Evolutionary conservation across 1,140 invertebrate genomes (phyloP).

Genomic region (Saccostrea cuccullata): DNA sequence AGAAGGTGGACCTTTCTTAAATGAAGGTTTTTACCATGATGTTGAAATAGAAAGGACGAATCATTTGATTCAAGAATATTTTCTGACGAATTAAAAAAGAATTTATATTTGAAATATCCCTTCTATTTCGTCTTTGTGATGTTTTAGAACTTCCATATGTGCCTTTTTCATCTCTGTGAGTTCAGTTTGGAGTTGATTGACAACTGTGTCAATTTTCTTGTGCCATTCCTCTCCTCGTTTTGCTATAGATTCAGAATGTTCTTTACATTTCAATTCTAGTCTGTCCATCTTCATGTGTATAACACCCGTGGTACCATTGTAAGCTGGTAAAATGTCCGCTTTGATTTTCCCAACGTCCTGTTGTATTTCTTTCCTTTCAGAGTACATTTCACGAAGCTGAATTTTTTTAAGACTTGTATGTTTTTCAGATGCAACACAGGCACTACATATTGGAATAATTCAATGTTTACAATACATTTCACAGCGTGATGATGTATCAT

Average conservation of each 20-base stretch:
- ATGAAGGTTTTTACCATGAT: no score
- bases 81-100: no score
- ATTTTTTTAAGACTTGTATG: not conserved
- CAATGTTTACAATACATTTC: not conserved
- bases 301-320: no score
- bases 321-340: no score
- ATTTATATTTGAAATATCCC: not conserved
- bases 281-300: no score
- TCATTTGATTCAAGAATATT: no score
- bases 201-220: not conserved
- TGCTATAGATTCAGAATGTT: not conserved
- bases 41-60: no score
- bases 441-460: not conserved
- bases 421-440: not conserved
- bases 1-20: no score
- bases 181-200: not conserved
- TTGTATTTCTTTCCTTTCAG: no score
- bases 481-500: not conserved
- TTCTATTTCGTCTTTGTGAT: not conserved
- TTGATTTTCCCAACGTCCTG: no score
- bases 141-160: not conserved
- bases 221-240: not conserved
- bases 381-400: no score
- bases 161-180: not conserved
- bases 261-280: not conserved